Percentiles rank a stretch among this genome's conserved stretches.
Evolutionary conservation across 2,113 vertebrate genomes (phyloP).

Genomic region (Isichthys henryi): DNA sequence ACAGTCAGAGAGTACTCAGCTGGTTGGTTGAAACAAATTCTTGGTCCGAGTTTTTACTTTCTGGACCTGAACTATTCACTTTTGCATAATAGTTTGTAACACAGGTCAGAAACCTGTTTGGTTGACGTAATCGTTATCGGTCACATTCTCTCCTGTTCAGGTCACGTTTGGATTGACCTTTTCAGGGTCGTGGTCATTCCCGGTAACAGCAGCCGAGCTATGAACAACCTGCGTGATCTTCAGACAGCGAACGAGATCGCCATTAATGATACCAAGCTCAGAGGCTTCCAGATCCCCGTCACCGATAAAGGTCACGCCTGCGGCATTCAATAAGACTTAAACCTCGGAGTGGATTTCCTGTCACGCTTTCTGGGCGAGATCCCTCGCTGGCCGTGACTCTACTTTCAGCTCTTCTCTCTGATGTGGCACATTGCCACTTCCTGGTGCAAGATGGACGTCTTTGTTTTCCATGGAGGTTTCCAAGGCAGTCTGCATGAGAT

Average conservation of each 20-base stretch:
- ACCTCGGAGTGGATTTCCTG: neutral
- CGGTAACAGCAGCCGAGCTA: neutral
- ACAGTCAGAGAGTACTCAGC: neutral
- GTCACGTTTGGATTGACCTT: neutral
- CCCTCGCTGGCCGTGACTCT: neutral
- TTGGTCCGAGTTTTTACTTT: neutral
- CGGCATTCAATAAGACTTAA: neutral
- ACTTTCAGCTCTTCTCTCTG: neutral
- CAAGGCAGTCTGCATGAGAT: neutral
- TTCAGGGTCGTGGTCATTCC: neutral
- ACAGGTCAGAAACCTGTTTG: neutral
- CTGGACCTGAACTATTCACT: neutral
- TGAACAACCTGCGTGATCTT: neutral
- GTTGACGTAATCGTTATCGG: neutral
- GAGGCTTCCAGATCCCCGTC: neutral
- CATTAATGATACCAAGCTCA: constrained; percentile 1
- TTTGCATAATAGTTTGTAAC: neutral
- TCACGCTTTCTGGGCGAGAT: neutral
- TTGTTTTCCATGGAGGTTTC: neutral
- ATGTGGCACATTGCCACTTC: neutral
- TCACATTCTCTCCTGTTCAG: neutral
- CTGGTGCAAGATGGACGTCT: neutral
- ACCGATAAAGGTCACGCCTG: neutral
- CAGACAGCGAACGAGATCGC: neutral
- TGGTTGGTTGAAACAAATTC: neutral